Percentiles rank a stretch among this genome's conserved stretches.
phyloP scores from a whole-genome alignment of 2,797 vertebrate species.

The Macropodus opercularis region DNA sequence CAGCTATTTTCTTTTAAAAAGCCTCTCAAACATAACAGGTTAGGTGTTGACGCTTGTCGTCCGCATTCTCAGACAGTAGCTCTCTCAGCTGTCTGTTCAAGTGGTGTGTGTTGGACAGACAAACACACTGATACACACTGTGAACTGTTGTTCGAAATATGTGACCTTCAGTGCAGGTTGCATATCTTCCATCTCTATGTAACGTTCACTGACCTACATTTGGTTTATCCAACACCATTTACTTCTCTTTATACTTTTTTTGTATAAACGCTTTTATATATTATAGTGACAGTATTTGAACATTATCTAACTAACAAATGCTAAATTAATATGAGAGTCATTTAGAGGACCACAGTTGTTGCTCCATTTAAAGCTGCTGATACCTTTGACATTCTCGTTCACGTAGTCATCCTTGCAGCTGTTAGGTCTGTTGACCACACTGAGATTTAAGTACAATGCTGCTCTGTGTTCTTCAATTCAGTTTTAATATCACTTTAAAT shows the following conservation, averaged over 20 bases:
- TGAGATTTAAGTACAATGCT: constrained; percentile 32
- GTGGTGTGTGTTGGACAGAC: constrained; percentile 28
- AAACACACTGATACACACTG: constrained; percentile 15
- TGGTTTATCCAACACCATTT: constrained; percentile 4
- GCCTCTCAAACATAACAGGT: neutral
- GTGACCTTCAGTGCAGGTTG: constrained; percentile 44
- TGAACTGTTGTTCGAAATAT: constrained; percentile 35
- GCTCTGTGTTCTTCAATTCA: constrained; percentile 43
- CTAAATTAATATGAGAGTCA: constrained; percentile 22
- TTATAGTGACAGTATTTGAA: too few relatives aligned
- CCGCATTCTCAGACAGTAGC: constrained; percentile 62
- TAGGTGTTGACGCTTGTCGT: constrained; percentile 24
- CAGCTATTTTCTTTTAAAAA: neutral
- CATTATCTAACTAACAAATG: constrained; percentile 9
- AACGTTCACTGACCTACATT: neutral
- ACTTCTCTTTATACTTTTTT: too few relatives aligned
- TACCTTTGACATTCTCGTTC: constrained; percentile 49
- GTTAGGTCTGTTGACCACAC: constrained; percentile 38
- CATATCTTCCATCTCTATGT: constrained; percentile 24
- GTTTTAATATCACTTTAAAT: constrained; percentile 60
- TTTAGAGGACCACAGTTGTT: constrained; percentile 37
- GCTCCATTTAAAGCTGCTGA: constrained; percentile 43
- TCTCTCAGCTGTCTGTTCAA: constrained; percentile 37
- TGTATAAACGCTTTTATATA: too few relatives aligned
- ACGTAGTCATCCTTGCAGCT: constrained; percentile 61